Conservation (phyloP, 2,797 vertebrate genomes). For the Alectoris magna region DNA sequence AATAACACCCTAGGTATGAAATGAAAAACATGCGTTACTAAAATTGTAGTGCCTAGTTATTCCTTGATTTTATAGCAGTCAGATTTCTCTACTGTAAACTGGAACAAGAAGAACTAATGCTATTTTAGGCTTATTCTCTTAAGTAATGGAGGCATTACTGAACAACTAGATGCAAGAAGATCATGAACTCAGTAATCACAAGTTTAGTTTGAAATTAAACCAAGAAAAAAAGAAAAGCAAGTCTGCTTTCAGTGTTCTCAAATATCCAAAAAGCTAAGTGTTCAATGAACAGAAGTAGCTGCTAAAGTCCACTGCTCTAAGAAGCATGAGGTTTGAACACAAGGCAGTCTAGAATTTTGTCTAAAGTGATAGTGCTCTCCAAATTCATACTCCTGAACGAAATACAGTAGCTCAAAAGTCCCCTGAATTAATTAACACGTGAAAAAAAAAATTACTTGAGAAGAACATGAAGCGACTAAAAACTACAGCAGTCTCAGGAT, state of each 20-base stretch:
- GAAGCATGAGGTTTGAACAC: not conserved
- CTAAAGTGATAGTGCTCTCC: not conserved
- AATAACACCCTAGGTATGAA: not conserved
- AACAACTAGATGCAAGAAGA: not conserved
- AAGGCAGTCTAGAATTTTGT: not conserved
- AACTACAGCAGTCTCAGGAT: not conserved
- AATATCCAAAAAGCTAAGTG: not conserved
- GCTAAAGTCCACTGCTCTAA: not conserved
- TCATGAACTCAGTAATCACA: not conserved
- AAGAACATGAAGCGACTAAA: not conserved
- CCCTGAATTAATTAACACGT: not conserved
- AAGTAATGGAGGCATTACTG: not conserved
- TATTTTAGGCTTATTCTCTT: slow-evolving; percentile 9
- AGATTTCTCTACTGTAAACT: not conserved
- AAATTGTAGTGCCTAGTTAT: not conserved
- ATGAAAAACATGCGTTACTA: slow-evolving; percentile 11
- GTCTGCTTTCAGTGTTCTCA: not conserved
- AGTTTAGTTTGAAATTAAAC: not conserved
- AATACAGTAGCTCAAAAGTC: not conserved
- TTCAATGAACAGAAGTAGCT: not conserved
- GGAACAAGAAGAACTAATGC: not conserved
- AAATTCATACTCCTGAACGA: not conserved
- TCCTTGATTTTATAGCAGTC: not conserved
- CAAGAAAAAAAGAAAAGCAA: not conserved
- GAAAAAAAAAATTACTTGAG: not conserved